Percentiles rank a stretch among this genome's conserved stretches.
Evolutionary conservation across 2,797 vertebrate species (phyloP).

Genomic region (Halcyon leucocephala): DNA sequence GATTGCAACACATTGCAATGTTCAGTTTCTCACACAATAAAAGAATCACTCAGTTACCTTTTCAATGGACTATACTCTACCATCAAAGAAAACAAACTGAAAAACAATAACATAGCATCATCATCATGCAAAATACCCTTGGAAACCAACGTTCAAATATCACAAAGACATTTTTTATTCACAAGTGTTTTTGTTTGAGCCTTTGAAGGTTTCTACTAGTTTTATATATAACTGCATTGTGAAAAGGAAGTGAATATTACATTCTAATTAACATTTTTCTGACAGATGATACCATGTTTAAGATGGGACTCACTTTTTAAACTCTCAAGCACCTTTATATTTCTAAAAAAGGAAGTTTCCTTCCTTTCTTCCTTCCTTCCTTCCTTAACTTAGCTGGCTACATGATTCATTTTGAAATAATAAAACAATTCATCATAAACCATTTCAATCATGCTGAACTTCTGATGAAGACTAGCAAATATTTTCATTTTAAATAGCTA

Average conservation of each 20-base stretch:
- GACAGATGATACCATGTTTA: conserved; percentile 55
- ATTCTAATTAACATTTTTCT: conserved; percentile 46
- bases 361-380: background rate
- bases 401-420: conserved; percentile 57
- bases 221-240: conserved; percentile 60
- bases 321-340: conserved; percentile 63
- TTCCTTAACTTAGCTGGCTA: conserved; percentile 11
- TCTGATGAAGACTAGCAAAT: conserved; percentile 62
- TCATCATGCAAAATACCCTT: conserved; percentile 86
- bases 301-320: conserved; percentile 53
- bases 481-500: conserved; percentile 50
- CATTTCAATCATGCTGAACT: conserved; percentile 63
- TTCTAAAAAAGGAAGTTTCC: conserved; percentile 23
- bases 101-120: conserved; percentile 78
- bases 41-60: conserved; percentile 79
- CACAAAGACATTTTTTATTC: conserved; percentile 79
- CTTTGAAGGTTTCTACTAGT: conserved; percentile 72
- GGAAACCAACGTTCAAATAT: conserved; percentile 78
- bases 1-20: conserved; percentile 78
- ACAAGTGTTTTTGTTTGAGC: conserved; percentile 76
- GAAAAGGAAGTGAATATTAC: conserved; percentile 60
- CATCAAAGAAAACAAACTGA: conserved; percentile 74
- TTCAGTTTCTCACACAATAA: conserved; percentile 80
- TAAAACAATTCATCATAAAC: conserved; percentile 70
- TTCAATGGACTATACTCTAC: conserved; percentile 80